Evolutionary conservation across 2,888 invertebrate genomes (phyloP), one percentile per base, ranked within the genome.

Genomic region (Zygothrica quintamaculata): DNA sequence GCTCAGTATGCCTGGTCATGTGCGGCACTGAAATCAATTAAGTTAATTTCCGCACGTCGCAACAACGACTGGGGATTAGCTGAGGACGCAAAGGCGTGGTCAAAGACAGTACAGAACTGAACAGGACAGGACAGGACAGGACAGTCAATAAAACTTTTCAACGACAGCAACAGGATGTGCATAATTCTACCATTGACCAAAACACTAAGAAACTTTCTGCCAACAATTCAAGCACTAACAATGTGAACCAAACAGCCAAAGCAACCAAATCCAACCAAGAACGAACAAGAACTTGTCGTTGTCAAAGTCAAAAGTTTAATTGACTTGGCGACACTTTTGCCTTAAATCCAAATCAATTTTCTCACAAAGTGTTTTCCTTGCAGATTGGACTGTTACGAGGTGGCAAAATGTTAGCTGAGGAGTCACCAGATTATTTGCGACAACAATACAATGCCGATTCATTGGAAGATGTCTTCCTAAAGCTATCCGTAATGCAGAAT

Each of bases 381-480:
- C 88, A 95, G 95, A 96, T 96, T 84, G 96, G 96, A 0, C 91
- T 96, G 6, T 95, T 96, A 94, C 93, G 96, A 66, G 95, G 96
- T 11, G 96, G 96, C 2, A 93, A 94, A 80, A 95, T 96, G 91
- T 90, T 96, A n/a, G 96, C 96, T 0, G 96, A 96, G 88, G 96
- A 96, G 88, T 93, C 96, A 0, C 96, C 96, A 1, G 92, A 91
- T n/a, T 93, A 92, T 57, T 92, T 96, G 11, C 93, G 96, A 70
- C 92, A 93, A 40, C 94, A 94, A 74, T 96, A 95, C 90, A 93
- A 93, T 60, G 93, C 94, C 0, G 94, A 94, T 15, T 95, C 95
- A 4, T 91, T 96, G 12, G 96, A 96, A 88, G 95, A 94, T 4
- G 96, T 96, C 0, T 96, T 96, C 89, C 90, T 96, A 0, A 96